Evolutionary conservation across 2,888 invertebrate species (phyloP), one percentile per base, ranked within the genome.

Genomic region (Dysmachus trigonus): DNA sequence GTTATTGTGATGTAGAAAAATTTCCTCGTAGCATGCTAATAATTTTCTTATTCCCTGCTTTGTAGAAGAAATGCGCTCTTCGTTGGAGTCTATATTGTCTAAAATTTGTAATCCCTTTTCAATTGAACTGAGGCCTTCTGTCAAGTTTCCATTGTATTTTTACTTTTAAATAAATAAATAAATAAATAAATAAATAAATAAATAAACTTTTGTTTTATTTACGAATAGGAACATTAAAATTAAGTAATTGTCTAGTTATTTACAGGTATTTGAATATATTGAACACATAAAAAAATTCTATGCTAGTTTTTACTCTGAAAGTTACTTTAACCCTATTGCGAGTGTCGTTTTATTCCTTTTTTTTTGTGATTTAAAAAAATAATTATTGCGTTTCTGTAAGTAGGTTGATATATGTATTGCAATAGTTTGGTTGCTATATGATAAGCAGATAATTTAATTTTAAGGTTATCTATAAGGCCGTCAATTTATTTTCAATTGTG

Each of bases 211-310:
- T 51, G 62, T 62, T 53, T 53, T 85, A 85, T 51, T 85, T 53
- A 81, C 31, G 73, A 71, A 86, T 86, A 81, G 73, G 77, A 85
- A 86, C 77, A 85, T 73, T 51, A 85, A 38, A 15, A 51, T 83
- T 85, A 84, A 18, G 31, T 41, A 33, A 27, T 53, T 47, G 13
- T 85, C 77, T 85, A 77, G 81, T 85, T 84, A 85, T 72, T 85
- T 85, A 77, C 51, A 84, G 72, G 6, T 62, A 62, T 22, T 31
- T 73, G 33, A 31, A 73, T 73, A 73, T 27, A 73, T n/a, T 86
- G 84, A 85, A 83, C 72, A 84, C 72, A 62, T 73, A 81, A 22
- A 41, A n/a, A 86, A 81, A 81, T 53, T 62, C 22, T 53, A 81
- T 33, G 18, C 53, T 81, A 81, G 73, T 18, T 35, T 33, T 35